Evolutionary conservation across 2,888 invertebrate species (phyloP).

Genomic region (Arenicola marina): DNA sequence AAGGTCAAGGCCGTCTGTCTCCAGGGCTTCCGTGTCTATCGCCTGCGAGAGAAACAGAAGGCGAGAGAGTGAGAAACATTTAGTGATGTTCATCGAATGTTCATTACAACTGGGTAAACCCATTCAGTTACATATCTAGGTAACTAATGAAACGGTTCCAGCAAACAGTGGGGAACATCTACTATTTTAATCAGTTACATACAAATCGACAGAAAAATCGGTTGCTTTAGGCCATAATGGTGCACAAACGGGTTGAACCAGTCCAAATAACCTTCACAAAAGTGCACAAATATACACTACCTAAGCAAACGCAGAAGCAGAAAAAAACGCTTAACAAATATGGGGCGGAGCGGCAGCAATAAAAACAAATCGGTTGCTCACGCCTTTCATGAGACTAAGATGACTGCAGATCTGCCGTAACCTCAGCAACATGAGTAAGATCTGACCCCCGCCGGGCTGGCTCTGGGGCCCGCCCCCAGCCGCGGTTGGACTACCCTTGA

Average conservation of each 20-base stretch:
- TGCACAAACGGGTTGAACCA: no score
- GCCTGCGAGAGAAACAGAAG: conserved; percentile 52
- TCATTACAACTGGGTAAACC: no score
- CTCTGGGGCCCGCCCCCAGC: background rate
- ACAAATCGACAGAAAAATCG: no score
- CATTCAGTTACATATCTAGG: no score
- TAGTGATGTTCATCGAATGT: no score
- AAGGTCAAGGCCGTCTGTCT: conserved; percentile 53
- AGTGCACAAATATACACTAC: background rate
- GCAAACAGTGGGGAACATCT: no score
- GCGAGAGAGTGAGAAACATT: no score
- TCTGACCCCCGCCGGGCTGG: conserved; percentile 41
- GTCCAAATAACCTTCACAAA: no score
- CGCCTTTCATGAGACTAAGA: conserved; percentile 77
- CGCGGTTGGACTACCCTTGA: background rate
- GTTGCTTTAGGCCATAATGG: no score
- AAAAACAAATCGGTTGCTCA: background rate
- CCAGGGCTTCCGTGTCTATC: conserved; percentile 62
- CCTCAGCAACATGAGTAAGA: conserved; percentile 78
- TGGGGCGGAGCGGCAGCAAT: background rate
- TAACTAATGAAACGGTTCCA: no score
- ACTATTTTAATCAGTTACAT: no score
- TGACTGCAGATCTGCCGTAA: conserved; percentile 89
- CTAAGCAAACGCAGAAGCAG: background rate
- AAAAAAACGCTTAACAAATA: background rate